Conservation (phyloP, 2,888 invertebrate genomes). For the Camponotus fellah region DNA sequence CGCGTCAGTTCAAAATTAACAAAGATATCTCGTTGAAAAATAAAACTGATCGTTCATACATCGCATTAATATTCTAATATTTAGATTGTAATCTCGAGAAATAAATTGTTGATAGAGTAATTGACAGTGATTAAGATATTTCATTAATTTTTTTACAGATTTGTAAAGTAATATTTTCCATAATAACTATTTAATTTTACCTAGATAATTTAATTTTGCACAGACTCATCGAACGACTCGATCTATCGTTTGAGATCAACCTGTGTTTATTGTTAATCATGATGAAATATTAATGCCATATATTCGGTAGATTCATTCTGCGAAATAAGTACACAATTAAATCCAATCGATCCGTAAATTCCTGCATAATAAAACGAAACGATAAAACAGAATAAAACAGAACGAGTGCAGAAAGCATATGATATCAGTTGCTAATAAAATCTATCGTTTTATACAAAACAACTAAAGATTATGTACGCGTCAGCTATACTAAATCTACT, state of each 20-base stretch:
- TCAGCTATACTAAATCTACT: neutral
- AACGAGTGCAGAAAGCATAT: neutral
- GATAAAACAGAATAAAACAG: too few species aligned
- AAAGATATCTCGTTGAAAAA: neutral
- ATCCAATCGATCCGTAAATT: conserved; percentile 40
- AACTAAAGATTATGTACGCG: neutral
- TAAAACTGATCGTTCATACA: neutral
- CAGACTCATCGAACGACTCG: neutral
- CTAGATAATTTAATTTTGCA: conserved; percentile 1
- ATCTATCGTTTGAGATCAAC: neutral
- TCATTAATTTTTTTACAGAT: neutral
- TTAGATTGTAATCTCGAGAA: neutral
- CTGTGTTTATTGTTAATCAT: neutral
- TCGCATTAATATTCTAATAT: neutral
- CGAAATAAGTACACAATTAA: conserved; percentile 33
- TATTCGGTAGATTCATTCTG: neutral
- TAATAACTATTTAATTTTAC: neutral
- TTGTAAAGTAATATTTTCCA: neutral
- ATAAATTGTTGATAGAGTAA: neutral
- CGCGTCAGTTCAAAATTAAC: neutral
- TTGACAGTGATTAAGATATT: neutral
- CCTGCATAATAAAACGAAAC: conserved; percentile 17
- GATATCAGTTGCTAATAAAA: neutral
- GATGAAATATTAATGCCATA: neutral
- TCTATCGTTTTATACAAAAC: neutral